These are phyloP conservation scores for Paragorgia papillata DNA, from an alignment of 92 coral and sea anemone species.

Conservation along the genomic window DNA sequence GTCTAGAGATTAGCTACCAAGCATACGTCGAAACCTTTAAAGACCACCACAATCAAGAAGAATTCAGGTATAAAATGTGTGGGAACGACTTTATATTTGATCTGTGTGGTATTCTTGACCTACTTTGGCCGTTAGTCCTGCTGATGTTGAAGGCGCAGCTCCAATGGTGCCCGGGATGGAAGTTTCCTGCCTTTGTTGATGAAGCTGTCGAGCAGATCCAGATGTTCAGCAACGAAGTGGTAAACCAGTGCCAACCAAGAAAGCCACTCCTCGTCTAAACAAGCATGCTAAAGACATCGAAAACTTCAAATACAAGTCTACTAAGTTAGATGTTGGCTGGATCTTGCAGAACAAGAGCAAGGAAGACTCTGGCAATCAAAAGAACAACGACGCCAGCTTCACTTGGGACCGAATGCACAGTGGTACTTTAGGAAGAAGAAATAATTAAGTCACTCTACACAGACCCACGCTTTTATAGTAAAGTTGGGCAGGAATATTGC, in stretches of 20 bases:
- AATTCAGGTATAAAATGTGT: constrained; percentile 26
- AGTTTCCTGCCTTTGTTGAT: constrained; percentile 16
- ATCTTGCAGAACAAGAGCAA: constrained; percentile 5
- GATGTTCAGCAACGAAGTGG: constrained; percentile 5
- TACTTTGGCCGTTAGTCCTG: not conserved
- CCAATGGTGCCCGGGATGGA: constrained; percentile 41
- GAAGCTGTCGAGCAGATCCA: constrained; percentile 14
- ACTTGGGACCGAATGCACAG: not conserved
- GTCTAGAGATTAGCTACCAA: too few species aligned
- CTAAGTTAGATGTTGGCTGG: constrained; percentile 26
- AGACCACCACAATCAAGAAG: constrained; percentile 27
- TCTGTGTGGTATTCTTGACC: constrained; percentile 27
- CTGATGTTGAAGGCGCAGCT: constrained; percentile 30
- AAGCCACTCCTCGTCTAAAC: constrained; percentile 29
- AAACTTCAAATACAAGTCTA: constrained; percentile 7
- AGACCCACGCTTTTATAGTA: not conserved
- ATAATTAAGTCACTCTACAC: constrained; percentile 8
- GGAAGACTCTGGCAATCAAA: constrained; percentile 5
- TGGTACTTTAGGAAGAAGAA: constrained; percentile 22
- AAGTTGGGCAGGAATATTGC: constrained; percentile 28
- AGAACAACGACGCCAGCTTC: not conserved
- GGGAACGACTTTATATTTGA: constrained; percentile 31
- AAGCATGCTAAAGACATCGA: constrained; percentile 11
- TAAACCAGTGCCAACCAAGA: constrained; percentile 2
- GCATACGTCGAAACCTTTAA: constrained; percentile 30